Conservation (phyloP, 2,888 invertebrate genomes). For the Lepetodrilus schrolli region DNA sequence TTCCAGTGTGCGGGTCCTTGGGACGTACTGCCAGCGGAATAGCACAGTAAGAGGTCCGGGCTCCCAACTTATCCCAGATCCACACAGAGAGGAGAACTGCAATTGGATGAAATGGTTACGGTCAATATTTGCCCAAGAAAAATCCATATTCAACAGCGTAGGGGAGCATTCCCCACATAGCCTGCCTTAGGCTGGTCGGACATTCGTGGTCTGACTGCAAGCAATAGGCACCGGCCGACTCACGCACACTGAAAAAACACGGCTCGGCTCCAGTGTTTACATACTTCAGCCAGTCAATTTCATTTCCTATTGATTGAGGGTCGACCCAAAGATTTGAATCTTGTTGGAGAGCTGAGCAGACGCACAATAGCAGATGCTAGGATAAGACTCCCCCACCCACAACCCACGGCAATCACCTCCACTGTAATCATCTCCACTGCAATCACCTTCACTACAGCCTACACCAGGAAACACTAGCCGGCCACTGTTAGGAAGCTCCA, state of each 20-base stretch:
- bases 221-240: neutral
- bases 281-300: constrained; percentile 22
- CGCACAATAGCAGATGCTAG: neutral
- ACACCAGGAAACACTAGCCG: too few species aligned
- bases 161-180: constrained; percentile 4
- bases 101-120: constrained; percentile 40
- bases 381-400: neutral
- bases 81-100: constrained; percentile 60
- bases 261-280: constrained; percentile 2
- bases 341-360: constrained; percentile 17
- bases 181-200: neutral
- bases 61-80: constrained; percentile 59
- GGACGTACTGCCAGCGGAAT: constrained; percentile 52
- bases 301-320: constrained; percentile 17
- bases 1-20: neutral
- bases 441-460: too few species aligned
- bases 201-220: neutral
- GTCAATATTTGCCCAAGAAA: constrained; percentile 44
- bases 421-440: too few species aligned
- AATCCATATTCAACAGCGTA: constrained; percentile 22
- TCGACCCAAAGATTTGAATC: constrained; percentile 17
- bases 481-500: too few species aligned
- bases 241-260: constrained; percentile 8
- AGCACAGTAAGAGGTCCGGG: constrained; percentile 61
- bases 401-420: too few species aligned